Evolutionary conservation across 2,888 invertebrate genomes (phyloP).

Genomic region (Polymixis flavicincta): DNA sequence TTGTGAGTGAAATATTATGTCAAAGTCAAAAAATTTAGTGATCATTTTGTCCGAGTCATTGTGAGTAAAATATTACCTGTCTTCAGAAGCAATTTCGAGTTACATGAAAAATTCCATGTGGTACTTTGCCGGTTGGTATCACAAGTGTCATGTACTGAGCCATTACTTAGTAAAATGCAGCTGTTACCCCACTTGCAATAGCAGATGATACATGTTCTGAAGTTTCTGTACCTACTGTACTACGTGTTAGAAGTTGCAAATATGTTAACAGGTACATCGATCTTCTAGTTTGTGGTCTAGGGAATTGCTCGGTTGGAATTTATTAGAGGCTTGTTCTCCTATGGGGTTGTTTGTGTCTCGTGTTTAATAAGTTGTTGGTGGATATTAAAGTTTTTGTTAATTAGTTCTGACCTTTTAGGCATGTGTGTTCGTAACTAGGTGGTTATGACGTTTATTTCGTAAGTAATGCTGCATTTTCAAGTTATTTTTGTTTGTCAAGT

Average conservation of each 20-base stretch:
- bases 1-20: slow-evolving; percentile 51
- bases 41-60: slow-evolving; percentile 54
- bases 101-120: slow-evolving; percentile 58
- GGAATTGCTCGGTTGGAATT: slow-evolving; percentile 77
- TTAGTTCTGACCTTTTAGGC: not conserved
- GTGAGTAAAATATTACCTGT: slow-evolving; percentile 55
- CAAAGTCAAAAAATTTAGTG: slow-evolving; percentile 28
- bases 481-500: not conserved
- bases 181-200: slow-evolving; percentile 58
- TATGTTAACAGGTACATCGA: slow-evolving; percentile 79
- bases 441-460: not conserved
- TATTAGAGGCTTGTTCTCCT: slow-evolving; percentile 72
- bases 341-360: slow-evolving; percentile 33
- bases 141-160: slow-evolving; percentile 36
- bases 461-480: not conserved
- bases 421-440: not conserved
- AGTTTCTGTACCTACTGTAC: slow-evolving; percentile 47
- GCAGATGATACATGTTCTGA: slow-evolving; percentile 57
- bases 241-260: slow-evolving; percentile 64
- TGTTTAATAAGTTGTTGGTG: slow-evolving; percentile 16
- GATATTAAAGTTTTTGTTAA: slow-evolving; percentile 2
- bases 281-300: slow-evolving; percentile 70
- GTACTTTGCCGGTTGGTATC: slow-evolving; percentile 35
- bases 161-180: slow-evolving; percentile 62
- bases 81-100: slow-evolving; percentile 56